phyloP scores from a whole-genome alignment of 53 echinoderm and acorn worm genomes.

The Patiria pectinifera region DNA sequence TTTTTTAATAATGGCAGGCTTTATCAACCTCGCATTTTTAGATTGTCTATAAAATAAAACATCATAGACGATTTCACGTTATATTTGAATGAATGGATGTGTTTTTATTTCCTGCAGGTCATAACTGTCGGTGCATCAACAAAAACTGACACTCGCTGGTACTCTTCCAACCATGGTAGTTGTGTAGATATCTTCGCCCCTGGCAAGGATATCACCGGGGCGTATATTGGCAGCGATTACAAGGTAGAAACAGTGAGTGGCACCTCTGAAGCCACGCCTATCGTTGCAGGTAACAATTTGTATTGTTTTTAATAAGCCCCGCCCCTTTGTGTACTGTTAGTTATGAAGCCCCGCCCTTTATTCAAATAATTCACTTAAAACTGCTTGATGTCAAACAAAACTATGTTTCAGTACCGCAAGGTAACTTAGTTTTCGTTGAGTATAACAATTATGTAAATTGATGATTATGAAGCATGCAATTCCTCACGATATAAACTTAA shows the following conservation, averaged over 20 bases:
- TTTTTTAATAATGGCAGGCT: too few relatives aligned
- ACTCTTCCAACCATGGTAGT: slow-evolving; percentile 10
- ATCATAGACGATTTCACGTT: not conserved
- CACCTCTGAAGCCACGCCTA: slow-evolving; percentile 15
- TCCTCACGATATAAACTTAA: too few relatives aligned
- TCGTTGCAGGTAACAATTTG: slow-evolving; percentile 4
- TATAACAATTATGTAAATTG: too few relatives aligned
- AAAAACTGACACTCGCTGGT: slow-evolving; percentile 1
- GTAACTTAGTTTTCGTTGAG: too few relatives aligned
- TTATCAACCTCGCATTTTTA: too few relatives aligned
- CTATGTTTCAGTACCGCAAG: too few relatives aligned
- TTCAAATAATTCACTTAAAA: not conserved
- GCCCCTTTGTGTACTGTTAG: too few relatives aligned
- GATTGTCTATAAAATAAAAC: not conserved
- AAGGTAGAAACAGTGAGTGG: slow-evolving; percentile 10
- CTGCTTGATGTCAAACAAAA: not conserved
- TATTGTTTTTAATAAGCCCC: not conserved
- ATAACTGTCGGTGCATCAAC: slow-evolving; percentile 43
- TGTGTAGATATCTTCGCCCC: slow-evolving; percentile 46
- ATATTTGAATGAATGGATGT: too few relatives aligned
- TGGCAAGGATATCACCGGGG: slow-evolving; percentile 24
- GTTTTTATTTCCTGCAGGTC: not conserved
- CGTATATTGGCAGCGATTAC: not conserved
- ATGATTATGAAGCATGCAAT: too few relatives aligned
- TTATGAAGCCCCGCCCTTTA: too few relatives aligned